Base-by-base conservation (phyloP, 64 coral and sea anemone species). In the Exaiptasia diaphana region DNA sequence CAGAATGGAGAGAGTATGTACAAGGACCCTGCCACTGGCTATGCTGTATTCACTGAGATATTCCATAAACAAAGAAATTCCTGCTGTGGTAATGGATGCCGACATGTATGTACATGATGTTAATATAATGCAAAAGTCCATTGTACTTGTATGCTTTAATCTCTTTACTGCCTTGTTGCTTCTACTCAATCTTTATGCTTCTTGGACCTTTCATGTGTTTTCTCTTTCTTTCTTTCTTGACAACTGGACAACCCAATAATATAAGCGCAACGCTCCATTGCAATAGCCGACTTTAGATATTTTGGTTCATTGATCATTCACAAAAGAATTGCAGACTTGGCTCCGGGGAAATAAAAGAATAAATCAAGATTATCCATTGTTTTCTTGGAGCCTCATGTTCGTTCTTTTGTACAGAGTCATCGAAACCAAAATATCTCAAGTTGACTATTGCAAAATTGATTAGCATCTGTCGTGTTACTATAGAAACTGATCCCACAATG, bases 41-140 rank as follows among this genome's bases (percentile, higher is more conserved):
- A 87, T 26, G 75, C 33, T 11, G 84, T 87, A 25, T 87, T 87
- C 18, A 78, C 84, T 14, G 84, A 87, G 58, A 46, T 48, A 46
- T 87, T 77, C 18, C 74, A 77, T 29, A 53, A 23, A 26, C 60
- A 78, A 35, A 74, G 84, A 17, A 55, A 20, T 11, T 53, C 73
- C 17, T 87, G 84, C 46, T 87, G 84, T 68, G 84, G 84, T 22
- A 87, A 45, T 78, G 84, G 42, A 6, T 87, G 84, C 15, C 39
- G 84, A 18, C 84, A 87, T 87, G 84, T 87, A 53, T 68, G 84
- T 68, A 46, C 57, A n/a, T 62, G 57, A 23, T 5, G 5, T 62
- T 62, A 9, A 23, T 9, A 5, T 62, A 9, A 6, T 6, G 9
- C 5, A 62, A 5, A 62, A 9, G 6, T 6, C 20, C 57, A 62